Evolutionary conservation across 2,888 invertebrate species (phyloP), one percentile per base, ranked within the genome.

Genomic region (Coleophora flavipennella): DNA sequence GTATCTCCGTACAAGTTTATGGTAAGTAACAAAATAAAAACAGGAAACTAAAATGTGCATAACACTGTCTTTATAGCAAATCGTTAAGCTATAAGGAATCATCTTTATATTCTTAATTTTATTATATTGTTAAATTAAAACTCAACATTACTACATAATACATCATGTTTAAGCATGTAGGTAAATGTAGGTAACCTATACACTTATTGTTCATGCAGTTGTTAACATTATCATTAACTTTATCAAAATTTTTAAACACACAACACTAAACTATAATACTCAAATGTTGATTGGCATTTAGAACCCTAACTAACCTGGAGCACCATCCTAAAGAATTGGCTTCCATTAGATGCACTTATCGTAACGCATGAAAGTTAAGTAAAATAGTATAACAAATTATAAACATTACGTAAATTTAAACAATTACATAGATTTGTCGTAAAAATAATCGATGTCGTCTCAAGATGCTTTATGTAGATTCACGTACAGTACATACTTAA

Each of bases 321-420:
- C 41, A 41, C 40, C 28, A 43, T 37, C 42, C 69, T 72, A 67
- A 74, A 75, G 64, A 74, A 72, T 77, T 77, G 73, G 74, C 78
- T 77, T 78, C 69, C 68, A 60, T 65, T 77, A 73, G 71, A 53
- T 63, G 77, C 80, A 79, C 66, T 53, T 40, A 41, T 53, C 47
- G 29, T 9, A 59, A 62, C 60, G 73, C 73, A 75, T 74, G 74
- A 59, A 53, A 49, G 43, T 56, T 55, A 59, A 60, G 20, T 20
- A 20, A 3, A 20, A 20, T 4, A 20, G 6, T 20, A 4, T 6
- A 20, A 4, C 20, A 20, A 20, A 20, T 4, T 4, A 20, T 20
- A 20, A 20, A 4, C 6, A 6, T 20, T 20, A 6, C 6, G 20
- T 4, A 20, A 20, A 20, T 20, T 20, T 20, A 20, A 4, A 20